Conservation (phyloP, 2,113 vertebrate species). For the Craseonycteris thonglongyai region DNA sequence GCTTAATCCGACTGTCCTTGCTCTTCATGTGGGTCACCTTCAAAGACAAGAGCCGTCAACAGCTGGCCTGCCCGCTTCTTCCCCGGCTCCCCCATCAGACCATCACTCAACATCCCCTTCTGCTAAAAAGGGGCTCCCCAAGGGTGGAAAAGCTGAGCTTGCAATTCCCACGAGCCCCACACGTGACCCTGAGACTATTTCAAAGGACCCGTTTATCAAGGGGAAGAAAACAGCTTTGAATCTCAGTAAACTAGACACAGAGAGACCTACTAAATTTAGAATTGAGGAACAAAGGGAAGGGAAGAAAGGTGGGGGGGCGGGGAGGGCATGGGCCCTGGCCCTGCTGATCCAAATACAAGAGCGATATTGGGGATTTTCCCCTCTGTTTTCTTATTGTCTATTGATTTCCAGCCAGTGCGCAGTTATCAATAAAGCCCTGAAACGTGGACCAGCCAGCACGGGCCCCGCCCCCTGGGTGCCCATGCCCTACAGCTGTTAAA, state of each 20-base stretch:
- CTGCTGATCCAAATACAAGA: background rate
- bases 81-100: background rate
- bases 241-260: rapidly evolving
- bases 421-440: background rate
- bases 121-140: rapidly evolving
- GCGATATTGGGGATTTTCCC: rapidly evolving
- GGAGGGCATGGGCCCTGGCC: background rate
- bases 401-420: background rate
- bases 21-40: conserved; percentile 98
- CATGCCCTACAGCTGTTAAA: rapidly evolving
- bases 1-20: conserved; percentile 95
- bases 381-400: background rate
- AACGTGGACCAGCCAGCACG: background rate
- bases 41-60: background rate
- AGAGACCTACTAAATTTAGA: background rate
- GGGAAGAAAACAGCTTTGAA: background rate
- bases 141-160: rapidly evolving
- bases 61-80: rapidly evolving
- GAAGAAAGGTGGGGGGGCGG: background rate
- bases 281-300: background rate
- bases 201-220: background rate
- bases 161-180: background rate
- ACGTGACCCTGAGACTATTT: background rate
- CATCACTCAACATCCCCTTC: rapidly evolving
- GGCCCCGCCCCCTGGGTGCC: background rate